Base-by-base conservation (phyloP, 1,140 invertebrate species). In the Neodiprion pinetum region DNA sequence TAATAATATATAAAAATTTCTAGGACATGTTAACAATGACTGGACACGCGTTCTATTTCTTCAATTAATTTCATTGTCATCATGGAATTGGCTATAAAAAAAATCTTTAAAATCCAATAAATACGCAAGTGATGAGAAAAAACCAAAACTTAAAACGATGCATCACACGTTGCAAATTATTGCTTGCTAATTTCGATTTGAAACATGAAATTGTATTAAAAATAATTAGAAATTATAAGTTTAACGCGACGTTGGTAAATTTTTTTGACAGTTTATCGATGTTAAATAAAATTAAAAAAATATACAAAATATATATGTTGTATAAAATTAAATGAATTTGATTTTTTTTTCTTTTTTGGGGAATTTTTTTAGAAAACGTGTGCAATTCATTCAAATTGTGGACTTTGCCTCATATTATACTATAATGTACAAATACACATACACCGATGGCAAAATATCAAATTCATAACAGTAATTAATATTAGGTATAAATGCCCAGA, bases 351-450 rank as follows among this genome's bases (percentile, higher is more conserved):
- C 5, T 40, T 40, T 40, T 40, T 40, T 40, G 17, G 17, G 17
- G 17, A 21, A 21, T 40, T 40, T 40, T 40, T 40, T 40, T 40
- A 40, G 28, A 40, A 40, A 40, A 61, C n/a, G n/a, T 61, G 53
- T 61, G n/a, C 53, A 61, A 61, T 61, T 61, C 11, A 61, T 61
- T 61, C 11, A 61, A n/a, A 61, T 61, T n/a, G 53, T 61, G 53
- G n/a, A 61, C 53, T n/a, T 61, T 61, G 53, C n/a, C 53, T 12
- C 53, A 5, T 40, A 40, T 40, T 40, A 40, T 40, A 40, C 28
- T 40, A 40, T 40, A 40, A 4, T 5, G 53, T 61, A 61, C n/a
- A 61, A 61, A 40, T 4, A 40, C 1, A 40, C 28, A 5, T 40
- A 40, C n/a, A 61, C n/a, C 8, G 53, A 61, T 61, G 53, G 9